Base-by-base conservation (phyloP, 2,113 vertebrate species). In the Oncorhynchus tshawytscha region DNA sequence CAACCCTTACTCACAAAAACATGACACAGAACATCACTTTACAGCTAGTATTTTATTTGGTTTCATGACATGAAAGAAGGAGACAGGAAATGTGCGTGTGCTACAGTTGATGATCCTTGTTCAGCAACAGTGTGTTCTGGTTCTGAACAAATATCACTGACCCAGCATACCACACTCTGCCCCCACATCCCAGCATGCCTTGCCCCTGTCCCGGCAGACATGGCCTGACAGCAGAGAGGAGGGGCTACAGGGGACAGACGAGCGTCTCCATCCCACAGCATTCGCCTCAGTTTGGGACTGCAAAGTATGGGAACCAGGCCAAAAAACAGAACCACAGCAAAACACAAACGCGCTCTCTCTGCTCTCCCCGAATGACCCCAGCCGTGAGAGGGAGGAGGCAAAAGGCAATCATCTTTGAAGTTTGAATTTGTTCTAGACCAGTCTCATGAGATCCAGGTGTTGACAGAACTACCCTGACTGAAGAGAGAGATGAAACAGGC, bases 161-260 rank as follows among this genome's bases (percentile, higher is more conserved):
- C 5, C 18, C 11, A 67, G 29, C 29, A 67, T 29, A 29, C 27
- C 22, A 12, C 8, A 66, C 25, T 54, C 51, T 54, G 51, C 59
- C 59, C 66, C 45, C 74, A 81, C 80, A 77, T 84, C 77, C 83
- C 89, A 78, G 75, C 75, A 85, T 83, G 81, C 84, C 78, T 82
- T 82, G 76, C 71, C 45, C 8, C 0, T 49, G 73, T 75, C 31
- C 25, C 11, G 85, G 81, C 81, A 79, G 87, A 88, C 85, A 88
- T 92, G 90, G 92, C 81, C 84, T 90, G 88, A 92, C 83, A 87
- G 80, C 71, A 78, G 71, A 79, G 80, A 78, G 91, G 91, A 81
- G 90, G 90, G 73, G 87, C 88, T 68, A 76, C 79, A 76, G 66
- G 39, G 64, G 76, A 77, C 59, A 73, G 82, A 71, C 77, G 71